A percentile compares a stretch with the other conserved stretches of the same genome.
These are phyloP conservation scores for Phlogophora meticulosa DNA, from an alignment of 2,888 invertebrate species.

Conservation along the genomic window DNA sequence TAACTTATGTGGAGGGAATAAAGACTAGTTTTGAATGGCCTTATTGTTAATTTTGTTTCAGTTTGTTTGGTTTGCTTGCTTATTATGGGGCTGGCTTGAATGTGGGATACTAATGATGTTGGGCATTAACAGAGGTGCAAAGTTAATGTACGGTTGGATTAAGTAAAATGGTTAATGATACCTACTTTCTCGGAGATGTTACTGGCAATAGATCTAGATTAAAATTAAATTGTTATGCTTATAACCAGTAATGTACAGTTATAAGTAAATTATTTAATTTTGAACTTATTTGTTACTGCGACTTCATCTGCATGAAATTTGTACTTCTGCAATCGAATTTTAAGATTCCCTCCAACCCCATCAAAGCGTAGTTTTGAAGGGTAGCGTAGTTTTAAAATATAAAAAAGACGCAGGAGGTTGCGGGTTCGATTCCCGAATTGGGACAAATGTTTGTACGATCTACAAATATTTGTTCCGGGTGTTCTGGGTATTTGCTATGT, in stretches of 20 bases:
- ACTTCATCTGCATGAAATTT: no score
- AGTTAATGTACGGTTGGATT: constrained; percentile 38
- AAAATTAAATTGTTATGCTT: neutral
- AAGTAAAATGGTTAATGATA: constrained; percentile 18
- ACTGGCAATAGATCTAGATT: neutral
- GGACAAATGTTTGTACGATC: no score
- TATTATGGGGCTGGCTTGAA: constrained; percentile 44
- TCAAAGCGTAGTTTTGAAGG: no score
- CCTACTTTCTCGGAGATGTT: neutral
- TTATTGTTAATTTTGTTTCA: constrained; percentile 48
- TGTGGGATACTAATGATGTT: constrained; percentile 53
- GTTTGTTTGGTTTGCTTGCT: constrained; percentile 44
- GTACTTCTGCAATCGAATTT: no score
- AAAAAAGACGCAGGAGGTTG: no score
- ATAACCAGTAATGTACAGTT: no score
- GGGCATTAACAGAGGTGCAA: constrained; percentile 33
- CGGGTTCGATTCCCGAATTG: no score
- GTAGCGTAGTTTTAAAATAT: no score
- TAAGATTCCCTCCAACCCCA: no score
- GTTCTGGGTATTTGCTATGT: no score
- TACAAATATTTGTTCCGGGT: no score
- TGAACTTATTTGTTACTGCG: neutral
- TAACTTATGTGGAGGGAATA: constrained; percentile 47
- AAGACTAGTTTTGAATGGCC: constrained; percentile 43
- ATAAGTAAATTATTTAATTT: no score